Evolutionary conservation across 1,140 invertebrate genomes (phyloP).

Genomic region (Chelonus insularis): DNA sequence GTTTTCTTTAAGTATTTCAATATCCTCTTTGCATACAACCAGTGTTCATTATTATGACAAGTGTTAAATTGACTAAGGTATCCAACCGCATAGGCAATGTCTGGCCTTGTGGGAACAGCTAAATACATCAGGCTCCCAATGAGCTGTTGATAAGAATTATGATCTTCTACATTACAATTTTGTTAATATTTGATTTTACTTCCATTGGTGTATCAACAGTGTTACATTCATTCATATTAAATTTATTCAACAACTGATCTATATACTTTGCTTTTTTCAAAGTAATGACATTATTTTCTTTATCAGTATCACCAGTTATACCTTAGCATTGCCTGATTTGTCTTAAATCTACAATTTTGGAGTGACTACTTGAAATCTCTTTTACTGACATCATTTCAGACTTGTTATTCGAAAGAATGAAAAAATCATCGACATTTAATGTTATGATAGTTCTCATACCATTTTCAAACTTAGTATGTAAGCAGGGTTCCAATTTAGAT

Average conservation of each 20-base stretch:
- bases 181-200: background rate
- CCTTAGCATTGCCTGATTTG: background rate
- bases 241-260: background rate
- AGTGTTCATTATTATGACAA: conserved; percentile 36
- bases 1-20: conserved; percentile 43
- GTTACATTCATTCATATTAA: background rate
- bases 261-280: background rate
- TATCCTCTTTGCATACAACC: conserved; percentile 41
- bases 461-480: conserved; percentile 38
- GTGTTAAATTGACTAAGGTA: conserved; percentile 39
- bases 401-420: conserved; percentile 26
- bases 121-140: conserved; percentile 49
- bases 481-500: conserved; percentile 40
- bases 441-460: conserved; percentile 33
- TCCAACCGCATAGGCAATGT: conserved; percentile 46
- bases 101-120: conserved; percentile 41
- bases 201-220: background rate
- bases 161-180: background rate
- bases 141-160: conserved; percentile 35
- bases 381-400: background rate
- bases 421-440: conserved; percentile 48
- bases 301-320: background rate
- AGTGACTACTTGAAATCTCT: background rate
- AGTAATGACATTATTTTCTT: background rate
- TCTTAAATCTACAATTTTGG: background rate